Evolutionary conservation across 1,140 invertebrate genomes (phyloP).

Genomic region (Dryas iulia): DNA sequence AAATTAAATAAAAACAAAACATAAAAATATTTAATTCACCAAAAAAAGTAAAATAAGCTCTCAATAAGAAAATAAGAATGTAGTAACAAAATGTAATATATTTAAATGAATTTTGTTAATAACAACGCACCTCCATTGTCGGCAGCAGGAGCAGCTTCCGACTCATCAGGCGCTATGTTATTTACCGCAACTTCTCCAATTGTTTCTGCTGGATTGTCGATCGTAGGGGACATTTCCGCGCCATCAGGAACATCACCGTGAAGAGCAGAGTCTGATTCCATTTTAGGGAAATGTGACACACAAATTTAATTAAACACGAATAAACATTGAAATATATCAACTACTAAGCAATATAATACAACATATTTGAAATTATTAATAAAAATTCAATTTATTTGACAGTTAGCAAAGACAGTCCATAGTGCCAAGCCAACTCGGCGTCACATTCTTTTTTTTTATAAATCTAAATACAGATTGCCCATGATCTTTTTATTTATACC

Average conservation of each 20-base stretch:
- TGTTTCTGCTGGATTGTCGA: slow-evolving; percentile 64
- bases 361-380: slow-evolving; percentile 52
- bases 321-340: slow-evolving; percentile 64
- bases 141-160: slow-evolving; percentile 49
- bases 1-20: neutral
- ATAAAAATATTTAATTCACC: neutral
- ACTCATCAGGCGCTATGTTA: slow-evolving; percentile 57
- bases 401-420: slow-evolving; percentile 42
- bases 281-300: slow-evolving; percentile 42
- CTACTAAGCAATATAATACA: slow-evolving; percentile 41
- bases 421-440: slow-evolving; percentile 57
- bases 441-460: slow-evolving; percentile 41
- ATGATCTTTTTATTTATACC: neutral
- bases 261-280: slow-evolving; percentile 71
- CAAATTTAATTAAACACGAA: slow-evolving; percentile 36
- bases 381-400: slow-evolving; percentile 62
- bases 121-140: slow-evolving; percentile 56
- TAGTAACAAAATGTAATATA: neutral
- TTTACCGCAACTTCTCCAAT: slow-evolving; percentile 63
- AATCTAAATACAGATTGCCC: neutral
- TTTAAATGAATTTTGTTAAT: neutral
- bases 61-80: neutral
- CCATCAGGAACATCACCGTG: slow-evolving; percentile 71
- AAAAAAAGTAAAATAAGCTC: neutral
- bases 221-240: slow-evolving; percentile 72